Conservation (phyloP, 2,113 vertebrate species). For the Pionites leucogaster region DNA sequence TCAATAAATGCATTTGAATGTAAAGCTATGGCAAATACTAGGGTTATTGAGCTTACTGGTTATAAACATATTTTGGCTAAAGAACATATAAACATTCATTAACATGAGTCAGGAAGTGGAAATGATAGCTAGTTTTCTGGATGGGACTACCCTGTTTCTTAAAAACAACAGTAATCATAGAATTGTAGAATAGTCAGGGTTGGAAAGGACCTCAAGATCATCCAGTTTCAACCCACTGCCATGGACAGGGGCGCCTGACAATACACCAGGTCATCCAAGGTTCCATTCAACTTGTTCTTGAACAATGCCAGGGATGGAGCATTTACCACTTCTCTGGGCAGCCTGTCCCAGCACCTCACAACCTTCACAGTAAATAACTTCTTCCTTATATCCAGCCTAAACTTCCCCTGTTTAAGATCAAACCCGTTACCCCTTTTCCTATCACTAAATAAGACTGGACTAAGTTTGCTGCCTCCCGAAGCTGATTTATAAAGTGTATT, state of each 20-base stretch:
- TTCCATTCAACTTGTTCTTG: neutral
- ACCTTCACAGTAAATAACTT: neutral
- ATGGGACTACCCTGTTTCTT: neutral
- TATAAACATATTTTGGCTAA: neutral
- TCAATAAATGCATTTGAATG: neutral
- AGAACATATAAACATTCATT: neutral
- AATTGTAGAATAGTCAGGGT: neutral
- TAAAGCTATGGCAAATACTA: neutral
- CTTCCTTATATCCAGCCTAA: neutral
- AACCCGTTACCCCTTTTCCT: neutral
- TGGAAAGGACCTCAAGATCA: neutral
- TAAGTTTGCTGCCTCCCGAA: neutral
- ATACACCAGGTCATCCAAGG: neutral
- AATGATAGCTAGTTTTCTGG: neutral
- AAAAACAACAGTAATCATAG: neutral
- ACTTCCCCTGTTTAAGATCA: neutral
- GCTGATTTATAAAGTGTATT: neutral
- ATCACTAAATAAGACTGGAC: neutral
- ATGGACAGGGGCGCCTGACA: neutral
- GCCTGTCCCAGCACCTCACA: neutral
- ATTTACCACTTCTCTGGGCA: neutral
- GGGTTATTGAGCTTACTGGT: fast-evolving
- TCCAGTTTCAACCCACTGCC: neutral
- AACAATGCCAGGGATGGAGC: neutral
- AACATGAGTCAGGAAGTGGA: neutral